phyloP scores from a whole-genome alignment of 2,113 vertebrate species.

The Athene cunicularia region DNA sequence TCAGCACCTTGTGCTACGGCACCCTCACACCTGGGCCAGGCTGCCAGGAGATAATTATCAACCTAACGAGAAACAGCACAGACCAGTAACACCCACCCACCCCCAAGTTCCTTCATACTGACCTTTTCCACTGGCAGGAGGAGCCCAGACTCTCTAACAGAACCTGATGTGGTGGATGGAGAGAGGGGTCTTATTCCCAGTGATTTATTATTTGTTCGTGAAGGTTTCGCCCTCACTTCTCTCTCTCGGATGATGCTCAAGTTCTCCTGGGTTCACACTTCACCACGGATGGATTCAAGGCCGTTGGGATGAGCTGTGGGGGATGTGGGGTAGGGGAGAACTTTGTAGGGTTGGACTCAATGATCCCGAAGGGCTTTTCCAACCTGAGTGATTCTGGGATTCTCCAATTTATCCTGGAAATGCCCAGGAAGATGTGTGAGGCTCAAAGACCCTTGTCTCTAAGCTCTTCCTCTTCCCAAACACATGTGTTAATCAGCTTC shows the following conservation, averaged over 20 bases:
- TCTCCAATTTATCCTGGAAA: not conserved
- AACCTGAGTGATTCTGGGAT: too few relatives aligned
- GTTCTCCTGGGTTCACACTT: not conserved
- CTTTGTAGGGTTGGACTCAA: too few relatives aligned
- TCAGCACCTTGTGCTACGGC: not conserved
- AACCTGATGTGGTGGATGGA: not conserved
- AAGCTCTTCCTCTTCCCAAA: not conserved
- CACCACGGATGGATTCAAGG: too few relatives aligned
- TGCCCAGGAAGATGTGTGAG: not conserved
- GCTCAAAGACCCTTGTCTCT: not conserved
- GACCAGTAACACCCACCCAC: not conserved
- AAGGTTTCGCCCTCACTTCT: not conserved
- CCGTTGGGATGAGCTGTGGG: too few relatives aligned
- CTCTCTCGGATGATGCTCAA: not conserved
- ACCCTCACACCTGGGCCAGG: accelerated
- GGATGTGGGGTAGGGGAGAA: too few relatives aligned
- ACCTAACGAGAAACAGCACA: not conserved
- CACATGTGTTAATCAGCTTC: accelerated
- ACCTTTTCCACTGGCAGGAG: not conserved
- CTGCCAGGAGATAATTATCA: not conserved
- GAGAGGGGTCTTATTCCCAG: not conserved
- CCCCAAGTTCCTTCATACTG: not conserved
- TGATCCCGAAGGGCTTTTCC: too few relatives aligned
- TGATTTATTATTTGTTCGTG: not conserved
- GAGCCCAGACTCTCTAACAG: not conserved